Conservation (phyloP, 2,888 invertebrate species). For the Agriopis leucophaearia region DNA sequence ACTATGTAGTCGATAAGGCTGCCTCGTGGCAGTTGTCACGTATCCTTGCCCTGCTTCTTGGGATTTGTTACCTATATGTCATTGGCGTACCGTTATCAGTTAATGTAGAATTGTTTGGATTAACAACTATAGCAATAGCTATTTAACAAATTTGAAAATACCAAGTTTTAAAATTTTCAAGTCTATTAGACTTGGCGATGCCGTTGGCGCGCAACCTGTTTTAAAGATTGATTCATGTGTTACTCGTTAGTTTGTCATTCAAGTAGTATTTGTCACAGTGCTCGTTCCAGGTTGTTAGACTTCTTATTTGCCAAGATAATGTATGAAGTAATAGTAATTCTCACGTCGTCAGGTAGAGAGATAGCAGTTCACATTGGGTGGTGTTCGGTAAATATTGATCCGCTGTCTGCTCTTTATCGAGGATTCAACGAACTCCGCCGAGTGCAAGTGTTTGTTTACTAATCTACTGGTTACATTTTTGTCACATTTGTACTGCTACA, state of each 20-base stretch:
- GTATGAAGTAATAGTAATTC: conserved; percentile 49
- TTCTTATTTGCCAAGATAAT: conserved; percentile 53
- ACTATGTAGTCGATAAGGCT: conserved; percentile 13
- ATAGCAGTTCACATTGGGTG: conserved; percentile 55
- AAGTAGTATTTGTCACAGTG: background rate
- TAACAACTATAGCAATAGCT: background rate
- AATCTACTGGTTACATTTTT: conserved; percentile 38
- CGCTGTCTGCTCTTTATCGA: conserved; percentile 53
- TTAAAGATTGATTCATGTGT: background rate
- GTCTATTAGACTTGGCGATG: background rate
- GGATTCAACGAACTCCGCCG: conserved; percentile 53
- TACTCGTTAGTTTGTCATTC: background rate
- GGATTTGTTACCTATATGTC: conserved; percentile 26
- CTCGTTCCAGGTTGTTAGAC: conserved; percentile 57
- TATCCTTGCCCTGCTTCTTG: conserved; percentile 29
- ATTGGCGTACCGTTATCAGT: conserved; percentile 13
- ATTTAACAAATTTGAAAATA: background rate
- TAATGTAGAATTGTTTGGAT: conserved; percentile 5
- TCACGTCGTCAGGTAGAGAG: conserved; percentile 66
- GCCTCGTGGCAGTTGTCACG: conserved; percentile 39
- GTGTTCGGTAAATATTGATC: conserved; percentile 65
- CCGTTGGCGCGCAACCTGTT: background rate
- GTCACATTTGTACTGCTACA: conserved; percentile 30
- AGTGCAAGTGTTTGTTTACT: conserved; percentile 43
- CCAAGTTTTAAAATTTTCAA: too few species aligned